phyloP scores from a whole-genome alignment of 2,888 invertebrate genomes.

The Calephelis perditalis region DNA sequence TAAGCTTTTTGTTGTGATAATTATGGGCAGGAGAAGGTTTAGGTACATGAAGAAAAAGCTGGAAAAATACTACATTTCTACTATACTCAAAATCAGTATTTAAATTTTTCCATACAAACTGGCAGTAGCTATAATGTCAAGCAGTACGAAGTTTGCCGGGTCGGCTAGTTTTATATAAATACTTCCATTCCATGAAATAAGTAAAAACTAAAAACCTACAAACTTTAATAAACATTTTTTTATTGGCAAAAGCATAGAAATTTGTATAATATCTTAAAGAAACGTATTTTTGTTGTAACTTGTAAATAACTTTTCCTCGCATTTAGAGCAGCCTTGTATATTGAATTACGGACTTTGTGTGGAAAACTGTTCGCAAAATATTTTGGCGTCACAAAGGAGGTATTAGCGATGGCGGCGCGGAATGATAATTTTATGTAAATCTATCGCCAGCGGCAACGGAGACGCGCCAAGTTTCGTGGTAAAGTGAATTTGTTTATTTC shows the following conservation, averaged over 20 bases:
- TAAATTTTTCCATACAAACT: too few species aligned
- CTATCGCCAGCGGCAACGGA: slow-evolving; percentile 36
- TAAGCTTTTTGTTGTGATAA: too few species aligned
- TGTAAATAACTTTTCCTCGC: slow-evolving; percentile 38
- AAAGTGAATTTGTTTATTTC: slow-evolving; percentile 61
- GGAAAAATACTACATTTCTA: too few species aligned
- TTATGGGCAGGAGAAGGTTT: too few species aligned
- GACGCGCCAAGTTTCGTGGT: slow-evolving; percentile 33
- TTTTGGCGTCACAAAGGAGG: slow-evolving; percentile 73
- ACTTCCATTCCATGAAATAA: too few species aligned
- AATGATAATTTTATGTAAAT: slow-evolving; percentile 61
- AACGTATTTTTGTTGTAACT: slow-evolving; percentile 10
- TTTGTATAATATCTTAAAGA: slow-evolving; percentile 3
- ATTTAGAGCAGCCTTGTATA: slow-evolving; percentile 43
- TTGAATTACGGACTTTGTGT: slow-evolving; percentile 73
- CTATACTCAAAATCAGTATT: too few species aligned
- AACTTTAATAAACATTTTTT: too few species aligned
- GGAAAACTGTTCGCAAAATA: slow-evolving; percentile 76
- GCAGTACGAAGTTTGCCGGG: too few species aligned
- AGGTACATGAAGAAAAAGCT: too few species aligned
- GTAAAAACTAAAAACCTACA: too few species aligned
- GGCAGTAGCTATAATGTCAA: too few species aligned
- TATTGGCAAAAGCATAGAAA: background rate
- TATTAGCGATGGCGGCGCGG: slow-evolving; percentile 45
- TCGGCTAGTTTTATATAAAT: too few species aligned